These are phyloP conservation scores for Tapera naevia DNA, from an alignment of 2,797 vertebrate species.

Conservation along the genomic window DNA sequence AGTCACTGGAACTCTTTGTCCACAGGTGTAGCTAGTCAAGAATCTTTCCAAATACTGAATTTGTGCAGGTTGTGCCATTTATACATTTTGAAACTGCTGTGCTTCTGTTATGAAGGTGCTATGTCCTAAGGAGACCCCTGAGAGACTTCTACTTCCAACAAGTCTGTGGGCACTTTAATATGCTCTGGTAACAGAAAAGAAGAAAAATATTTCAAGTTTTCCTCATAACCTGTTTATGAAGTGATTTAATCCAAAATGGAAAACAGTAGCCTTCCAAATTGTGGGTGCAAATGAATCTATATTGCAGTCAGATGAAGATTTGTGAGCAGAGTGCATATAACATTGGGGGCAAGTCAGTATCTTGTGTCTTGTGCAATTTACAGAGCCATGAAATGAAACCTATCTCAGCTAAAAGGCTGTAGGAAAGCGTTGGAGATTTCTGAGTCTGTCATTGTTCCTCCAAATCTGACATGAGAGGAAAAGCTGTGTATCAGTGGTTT, in stretches of 20 bases:
- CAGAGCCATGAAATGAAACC: not conserved
- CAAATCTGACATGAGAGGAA: not conserved
- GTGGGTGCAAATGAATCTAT: not conserved
- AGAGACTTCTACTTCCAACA: not conserved
- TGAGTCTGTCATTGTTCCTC: not conserved
- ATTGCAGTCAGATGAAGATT: not conserved
- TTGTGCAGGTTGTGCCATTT: not conserved
- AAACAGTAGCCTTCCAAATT: not conserved
- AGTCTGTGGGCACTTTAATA: not conserved
- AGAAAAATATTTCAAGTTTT: not conserved
- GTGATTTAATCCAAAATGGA: not conserved
- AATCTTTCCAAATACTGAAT: not conserved
- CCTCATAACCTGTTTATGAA: not conserved
- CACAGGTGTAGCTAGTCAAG: not conserved
- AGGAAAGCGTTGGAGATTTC: not conserved
- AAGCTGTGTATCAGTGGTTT: not conserved
- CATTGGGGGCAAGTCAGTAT: not conserved
- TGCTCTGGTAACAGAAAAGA: not conserved
- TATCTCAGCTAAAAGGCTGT: not conserved
- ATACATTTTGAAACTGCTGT: not conserved
- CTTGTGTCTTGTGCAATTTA: not conserved
- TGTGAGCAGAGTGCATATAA: not conserved
- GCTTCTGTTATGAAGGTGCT: not conserved
- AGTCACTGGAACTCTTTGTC: not conserved
- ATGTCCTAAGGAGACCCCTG: not conserved